Conservation (phyloP, 1,140 invertebrate genomes). For the Anagrus nilaparvatae region DNA sequence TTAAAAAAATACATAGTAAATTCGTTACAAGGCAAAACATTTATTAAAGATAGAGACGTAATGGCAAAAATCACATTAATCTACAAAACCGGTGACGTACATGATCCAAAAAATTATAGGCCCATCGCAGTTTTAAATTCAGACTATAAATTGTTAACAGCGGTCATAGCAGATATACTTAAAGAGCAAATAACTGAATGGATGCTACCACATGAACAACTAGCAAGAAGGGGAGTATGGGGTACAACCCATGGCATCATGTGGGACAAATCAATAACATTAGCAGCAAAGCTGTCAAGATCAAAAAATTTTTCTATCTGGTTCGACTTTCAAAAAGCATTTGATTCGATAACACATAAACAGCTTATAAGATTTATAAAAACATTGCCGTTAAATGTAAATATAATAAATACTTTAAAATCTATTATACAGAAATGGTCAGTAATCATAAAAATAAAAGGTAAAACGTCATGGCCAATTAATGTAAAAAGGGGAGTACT, state of each 20-base stretch:
- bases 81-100: slow-evolving; percentile 10
- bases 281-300: too few relatives aligned
- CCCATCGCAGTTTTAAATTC: slow-evolving; percentile 16
- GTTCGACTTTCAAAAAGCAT: slow-evolving; percentile 20
- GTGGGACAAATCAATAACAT: too few relatives aligned
- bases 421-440: background rate
- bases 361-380: slow-evolving; percentile 10
- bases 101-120: slow-evolving; percentile 10
- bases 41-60: slow-evolving; percentile 4
- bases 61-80: slow-evolving; percentile 11
- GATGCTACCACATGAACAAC: too few relatives aligned
- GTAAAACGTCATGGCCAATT: background rate
- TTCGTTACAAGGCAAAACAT: background rate
- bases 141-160: slow-evolving; percentile 22
- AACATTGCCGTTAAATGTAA: slow-evolving; percentile 10
- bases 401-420: slow-evolving; percentile 8
- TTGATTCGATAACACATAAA: slow-evolving; percentile 16
- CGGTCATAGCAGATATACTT: too few relatives aligned
- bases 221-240: too few relatives aligned
- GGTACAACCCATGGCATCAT: too few relatives aligned
- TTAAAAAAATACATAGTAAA: background rate
- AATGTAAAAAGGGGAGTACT: background rate
- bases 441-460: background rate
- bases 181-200: too few relatives aligned
- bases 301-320: slow-evolving; percentile 14